Base-by-base conservation (phyloP, 2,113 vertebrate genomes). In the Ptyas mucosa region DNA sequence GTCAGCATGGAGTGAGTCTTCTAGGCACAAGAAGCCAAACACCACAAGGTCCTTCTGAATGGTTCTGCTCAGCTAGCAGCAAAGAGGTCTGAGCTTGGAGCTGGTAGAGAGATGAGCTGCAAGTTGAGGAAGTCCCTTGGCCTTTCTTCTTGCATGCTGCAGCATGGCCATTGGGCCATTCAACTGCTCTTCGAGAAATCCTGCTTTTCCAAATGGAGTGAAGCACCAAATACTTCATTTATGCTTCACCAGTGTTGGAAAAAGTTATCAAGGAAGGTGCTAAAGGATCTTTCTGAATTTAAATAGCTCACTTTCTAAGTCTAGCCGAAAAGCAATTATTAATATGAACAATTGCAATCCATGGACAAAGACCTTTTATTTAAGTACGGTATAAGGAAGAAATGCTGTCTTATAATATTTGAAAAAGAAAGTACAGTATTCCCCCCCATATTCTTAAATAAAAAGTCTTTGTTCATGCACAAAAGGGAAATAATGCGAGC, bases 401-500 rank as follows among this genome's bases (percentile, higher is more conserved):
- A 88, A 14, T 90, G 43, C 11, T 12, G 34, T 87, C 34, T 81
- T 81, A 81, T 20, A 81, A 81, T 81, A 43, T 43, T 81, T 81
- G 18, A 46, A 1, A 43, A 64, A 87, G 88, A 64, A 94, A 75
- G 75, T 6, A 87, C 34, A 12, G 7, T 29, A 90, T 11, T 88
- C 0, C 89, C 20, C 34, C 52, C 58, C 58, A 51, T 8, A 87
- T 39, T 1, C 85, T 89, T 49, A 58, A 91, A 61, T 43, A 90
- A 92, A 90, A 51, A 89, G 49, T 89, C 34, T 95, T 93, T 94
- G 86, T 89, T 58, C 26, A 39, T 51, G 86, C 51, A 94, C 53
- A 92, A 92, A 94, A 93, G 75, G 57, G 95, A 95, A 95, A 92
- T 91, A 23, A 92, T 87, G 9, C 24, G 21, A 85, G 26, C 87